Conservation (phyloP, 2,113 vertebrate genomes). For the Gnathonemus echidnorhynchus region DNA sequence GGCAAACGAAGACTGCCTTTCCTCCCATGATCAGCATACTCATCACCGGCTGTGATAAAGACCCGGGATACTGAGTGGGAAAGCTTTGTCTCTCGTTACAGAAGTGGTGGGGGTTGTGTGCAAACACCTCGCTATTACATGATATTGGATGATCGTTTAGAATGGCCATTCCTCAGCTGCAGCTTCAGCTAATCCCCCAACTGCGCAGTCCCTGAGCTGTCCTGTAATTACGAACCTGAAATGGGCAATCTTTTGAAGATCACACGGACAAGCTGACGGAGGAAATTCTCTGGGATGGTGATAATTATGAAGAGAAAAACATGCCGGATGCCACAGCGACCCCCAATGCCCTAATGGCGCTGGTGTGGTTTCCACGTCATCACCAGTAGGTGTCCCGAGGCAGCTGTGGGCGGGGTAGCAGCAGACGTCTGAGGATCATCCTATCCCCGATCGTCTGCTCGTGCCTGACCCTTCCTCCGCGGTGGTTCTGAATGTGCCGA, state of each 20-base stretch:
- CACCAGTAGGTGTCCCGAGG: background rate
- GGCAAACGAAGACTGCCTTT: background rate
- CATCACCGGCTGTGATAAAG: background rate
- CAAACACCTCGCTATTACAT: background rate
- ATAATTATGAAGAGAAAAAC: background rate
- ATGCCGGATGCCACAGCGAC: background rate
- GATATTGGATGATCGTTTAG: background rate
- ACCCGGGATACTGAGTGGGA: background rate
- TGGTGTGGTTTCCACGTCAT: background rate
- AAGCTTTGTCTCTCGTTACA: background rate
- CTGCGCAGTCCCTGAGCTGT: background rate
- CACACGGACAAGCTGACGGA: background rate
- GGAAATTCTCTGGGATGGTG: background rate
- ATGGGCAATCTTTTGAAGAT: background rate
- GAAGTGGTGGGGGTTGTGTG: background rate
- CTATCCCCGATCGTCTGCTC: background rate
- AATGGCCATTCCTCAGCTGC: background rate
- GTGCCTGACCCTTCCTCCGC: background rate
- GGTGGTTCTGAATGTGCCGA: background rate
- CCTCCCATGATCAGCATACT: background rate
- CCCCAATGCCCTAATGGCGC: background rate
- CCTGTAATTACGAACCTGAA: background rate
- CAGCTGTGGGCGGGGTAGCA: background rate
- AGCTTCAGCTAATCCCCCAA: background rate
- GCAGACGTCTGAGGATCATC: background rate